phyloP scores from a whole-genome alignment of 2,797 vertebrate species.

The Siniperca scherzeri region DNA sequence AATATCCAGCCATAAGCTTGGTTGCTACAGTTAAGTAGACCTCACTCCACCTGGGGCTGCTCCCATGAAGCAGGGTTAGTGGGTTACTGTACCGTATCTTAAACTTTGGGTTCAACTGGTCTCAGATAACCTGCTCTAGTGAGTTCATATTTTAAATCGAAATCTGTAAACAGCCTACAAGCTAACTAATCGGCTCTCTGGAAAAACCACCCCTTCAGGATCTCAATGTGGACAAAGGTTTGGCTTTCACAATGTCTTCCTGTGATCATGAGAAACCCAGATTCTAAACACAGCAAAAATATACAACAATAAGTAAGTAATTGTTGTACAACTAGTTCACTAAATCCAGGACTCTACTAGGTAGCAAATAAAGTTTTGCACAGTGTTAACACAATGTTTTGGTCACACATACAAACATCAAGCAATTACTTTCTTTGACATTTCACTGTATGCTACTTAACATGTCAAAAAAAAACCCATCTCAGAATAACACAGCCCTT shows the following conservation, averaged over 20 bases:
- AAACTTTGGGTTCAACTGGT: neutral
- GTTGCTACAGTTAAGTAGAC: neutral
- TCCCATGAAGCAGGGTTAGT: slow-evolving; percentile 5
- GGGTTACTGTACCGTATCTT: neutral
- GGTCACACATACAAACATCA: neutral
- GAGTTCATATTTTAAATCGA: neutral
- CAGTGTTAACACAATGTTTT: neutral
- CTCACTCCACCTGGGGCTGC: neutral
- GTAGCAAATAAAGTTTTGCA: neutral
- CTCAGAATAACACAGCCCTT: neutral
- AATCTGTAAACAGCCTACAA: neutral
- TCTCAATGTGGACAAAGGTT: slow-evolving; percentile 1
- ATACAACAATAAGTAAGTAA: neutral
- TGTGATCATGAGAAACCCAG: neutral
- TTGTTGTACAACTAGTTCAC: neutral
- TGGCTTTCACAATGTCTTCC: neutral
- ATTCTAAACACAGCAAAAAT: neutral
- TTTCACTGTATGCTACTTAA: neutral
- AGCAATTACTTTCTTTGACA: neutral
- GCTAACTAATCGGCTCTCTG: neutral
- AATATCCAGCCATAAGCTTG: slow-evolving; percentile 1
- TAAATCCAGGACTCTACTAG: neutral
- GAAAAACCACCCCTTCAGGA: neutral
- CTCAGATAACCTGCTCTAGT: neutral
- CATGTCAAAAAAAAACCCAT: neutral